Evolutionary conservation across 2,888 invertebrate species (phyloP).

Genomic region (Aphrophora alni): DNA sequence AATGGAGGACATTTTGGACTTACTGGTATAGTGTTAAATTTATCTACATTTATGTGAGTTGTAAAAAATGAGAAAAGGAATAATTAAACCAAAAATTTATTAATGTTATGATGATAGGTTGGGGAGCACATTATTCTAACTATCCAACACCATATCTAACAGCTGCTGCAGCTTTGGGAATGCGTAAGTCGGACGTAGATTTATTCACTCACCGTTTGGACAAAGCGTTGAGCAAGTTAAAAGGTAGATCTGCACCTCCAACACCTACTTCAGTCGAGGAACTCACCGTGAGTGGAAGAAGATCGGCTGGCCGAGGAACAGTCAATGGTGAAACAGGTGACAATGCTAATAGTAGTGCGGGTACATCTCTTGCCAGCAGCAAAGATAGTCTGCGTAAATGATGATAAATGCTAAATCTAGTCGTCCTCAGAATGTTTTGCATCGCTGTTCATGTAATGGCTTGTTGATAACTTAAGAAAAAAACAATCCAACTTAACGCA

Average conservation of each 20-base stretch:
- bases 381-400: constrained; percentile 56
- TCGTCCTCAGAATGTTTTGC: not conserved
- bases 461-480: not conserved
- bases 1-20: too few relatives aligned
- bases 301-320: constrained; percentile 46
- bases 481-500: not conserved
- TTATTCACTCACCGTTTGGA: constrained; percentile 69
- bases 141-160: constrained; percentile 72
- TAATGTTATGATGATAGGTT: constrained; percentile 65
- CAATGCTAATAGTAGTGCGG: constrained; percentile 52
- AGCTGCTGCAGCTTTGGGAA: constrained; percentile 74
- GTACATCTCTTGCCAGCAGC: constrained; percentile 55
- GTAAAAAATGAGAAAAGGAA: too few relatives aligned
- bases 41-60: too few relatives aligned
- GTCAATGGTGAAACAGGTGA: constrained; percentile 52
- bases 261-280: constrained; percentile 56
- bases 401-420: constrained; percentile 33
- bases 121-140: constrained; percentile 71
- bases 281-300: constrained; percentile 52
- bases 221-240: constrained; percentile 62
- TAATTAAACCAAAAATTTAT: too few relatives aligned
- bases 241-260: constrained; percentile 54
- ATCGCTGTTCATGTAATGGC: not conserved
- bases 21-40: too few relatives aligned
- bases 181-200: constrained; percentile 71